Evolutionary conservation across 2,797 vertebrate genomes (phyloP), one percentile per base, ranked within the genome.

Genomic region (Antennarius maculatus): DNA sequence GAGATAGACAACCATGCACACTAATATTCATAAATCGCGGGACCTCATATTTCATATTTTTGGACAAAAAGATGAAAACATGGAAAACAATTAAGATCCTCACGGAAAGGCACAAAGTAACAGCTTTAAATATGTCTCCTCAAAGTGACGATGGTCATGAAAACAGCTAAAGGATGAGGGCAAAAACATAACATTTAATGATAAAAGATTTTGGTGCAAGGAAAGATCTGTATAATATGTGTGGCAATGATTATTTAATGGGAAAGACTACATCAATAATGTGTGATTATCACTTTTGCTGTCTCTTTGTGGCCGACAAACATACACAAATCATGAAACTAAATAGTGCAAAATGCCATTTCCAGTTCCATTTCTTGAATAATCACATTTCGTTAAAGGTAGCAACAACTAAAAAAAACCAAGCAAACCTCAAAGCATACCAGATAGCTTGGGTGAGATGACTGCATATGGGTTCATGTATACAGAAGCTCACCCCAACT

Each of bases 391-490:
- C 41, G 56, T 23, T 60, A 61, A 74, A 75, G 54, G 41, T 42
- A 11, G 13, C 41, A 11, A 12, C 18, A 11, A 50, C 18, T 12
- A 23, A 49, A 49, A 49, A 27, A 9, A 52, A 23, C 1, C 23
- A 23, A 23, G 2, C 23, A 63, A 39, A 60, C 17, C 73, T 45
- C 54, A 71, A 43, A 46, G 48, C 3, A 8, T 34, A 34, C 31
- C 31, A 34, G 31, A 34, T 81, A 76, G 63, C 63, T 60, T 47
- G 59, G 54, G 68, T 29, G 56, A 66, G 72, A 80, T 48, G 64
- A 66, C 73, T 82, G 84, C 87, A 89, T 51, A 61, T 75, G 80
- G 81, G 74, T 75, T 74, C 70, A 81, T 83, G 74, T 65, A 86
- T 83, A 83, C 80, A 87, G 80, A 81, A 77, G 74, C 70, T 69